Evolutionary conservation across 2,888 invertebrate genomes (phyloP), one percentile per base, ranked within the genome.

Genomic region (Drosophila meridiana): DNA sequence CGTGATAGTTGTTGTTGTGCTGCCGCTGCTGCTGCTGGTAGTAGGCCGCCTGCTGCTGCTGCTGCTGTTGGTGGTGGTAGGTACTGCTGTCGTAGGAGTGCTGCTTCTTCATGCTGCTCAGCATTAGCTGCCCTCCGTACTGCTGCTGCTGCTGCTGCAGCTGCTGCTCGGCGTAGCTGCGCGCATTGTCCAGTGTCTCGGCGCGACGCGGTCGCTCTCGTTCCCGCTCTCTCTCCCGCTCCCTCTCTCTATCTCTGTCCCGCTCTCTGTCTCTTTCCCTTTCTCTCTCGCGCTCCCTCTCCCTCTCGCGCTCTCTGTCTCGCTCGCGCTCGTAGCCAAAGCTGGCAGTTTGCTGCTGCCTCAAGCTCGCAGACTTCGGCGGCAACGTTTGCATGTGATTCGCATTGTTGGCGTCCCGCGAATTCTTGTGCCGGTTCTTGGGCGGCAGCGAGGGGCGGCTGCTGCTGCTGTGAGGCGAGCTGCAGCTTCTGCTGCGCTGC

Each of bases 381-480:
- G 93, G 93, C 80, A 93, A 69, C 40, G 93, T 92, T 68, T 93
- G 93, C 85, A 92, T 84, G 52, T 90, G 91, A 68, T 90, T 91
- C 47, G 91, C 92, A 82, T 93, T 93, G 56, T 81, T 90, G 58
- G 84, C 88, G 40, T 91, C 90, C 11, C 91, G 86, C 6, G 90
- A 77, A 34, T 68, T 75, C 89, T 93, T 93, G 59, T 93, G 92
- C 9, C 93, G 91, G 82, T 93, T 93, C 73, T 93, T 93, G 34
- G 93, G 93, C 62, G 93, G 93, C 82, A 93, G 70, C 66, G 93
- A 91, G 43, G 93, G 93, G 92, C 60, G 87, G 90, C 32, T 81
- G 89, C 53, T 76, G 76, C 32, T 78, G 74, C 14, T 81, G 79
- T 36, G 93, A 68, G 92, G 92, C 64, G 85, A 90, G 71, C 71